These are phyloP conservation scores for Centropus unirufus DNA, from an alignment of 2,113 vertebrate genomes.

Conservation along the genomic window DNA sequence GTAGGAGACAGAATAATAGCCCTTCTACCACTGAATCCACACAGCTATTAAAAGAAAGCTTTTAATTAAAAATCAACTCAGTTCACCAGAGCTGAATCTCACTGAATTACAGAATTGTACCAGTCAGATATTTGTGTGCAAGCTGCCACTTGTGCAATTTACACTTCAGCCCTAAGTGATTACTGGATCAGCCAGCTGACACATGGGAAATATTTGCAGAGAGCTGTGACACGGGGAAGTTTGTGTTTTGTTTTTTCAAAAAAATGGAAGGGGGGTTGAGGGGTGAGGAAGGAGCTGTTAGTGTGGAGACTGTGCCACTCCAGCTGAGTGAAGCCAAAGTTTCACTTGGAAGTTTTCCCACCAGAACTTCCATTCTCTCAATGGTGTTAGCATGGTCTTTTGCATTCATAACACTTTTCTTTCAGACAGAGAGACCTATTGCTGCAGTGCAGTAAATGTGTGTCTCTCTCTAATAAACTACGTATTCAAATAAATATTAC, in stretches of 20 bases:
- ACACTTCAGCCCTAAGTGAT: slow-evolving; percentile 64
- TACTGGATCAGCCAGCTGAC: slow-evolving; percentile 65
- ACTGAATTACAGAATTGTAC: not conserved
- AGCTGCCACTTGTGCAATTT: slow-evolving; percentile 25
- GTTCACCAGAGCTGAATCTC: not conserved
- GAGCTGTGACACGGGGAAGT: slow-evolving; percentile 72
- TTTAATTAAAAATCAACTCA: not conserved
- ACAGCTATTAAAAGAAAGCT: not conserved
- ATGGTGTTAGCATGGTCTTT: slow-evolving; percentile 52
- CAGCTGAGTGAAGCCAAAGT: slow-evolving; percentile 74
- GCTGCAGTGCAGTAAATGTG: slow-evolving; percentile 19
- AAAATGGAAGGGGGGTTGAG: not conserved
- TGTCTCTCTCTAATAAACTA: slow-evolving; percentile 15
- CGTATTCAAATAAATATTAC: slow-evolving; percentile 48
- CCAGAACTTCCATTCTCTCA: slow-evolving; percentile 76
- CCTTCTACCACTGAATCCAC: not conserved
- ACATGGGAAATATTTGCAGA: slow-evolving; percentile 73
- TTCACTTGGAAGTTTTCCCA: slow-evolving; percentile 79
- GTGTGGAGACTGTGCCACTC: slow-evolving; percentile 72
- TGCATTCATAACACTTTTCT: slow-evolving; percentile 55
- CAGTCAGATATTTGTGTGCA: not conserved
- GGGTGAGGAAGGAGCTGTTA: slow-evolving; percentile 26
- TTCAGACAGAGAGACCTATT: slow-evolving; percentile 66
- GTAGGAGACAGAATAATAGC: not conserved
- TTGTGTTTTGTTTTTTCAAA: slow-evolving; percentile 45